Percentiles rank a stretch among this genome's conserved stretches.
Conservation (phyloP, 2,113 vertebrate species). For the Oncorhynchus keta region DNA sequence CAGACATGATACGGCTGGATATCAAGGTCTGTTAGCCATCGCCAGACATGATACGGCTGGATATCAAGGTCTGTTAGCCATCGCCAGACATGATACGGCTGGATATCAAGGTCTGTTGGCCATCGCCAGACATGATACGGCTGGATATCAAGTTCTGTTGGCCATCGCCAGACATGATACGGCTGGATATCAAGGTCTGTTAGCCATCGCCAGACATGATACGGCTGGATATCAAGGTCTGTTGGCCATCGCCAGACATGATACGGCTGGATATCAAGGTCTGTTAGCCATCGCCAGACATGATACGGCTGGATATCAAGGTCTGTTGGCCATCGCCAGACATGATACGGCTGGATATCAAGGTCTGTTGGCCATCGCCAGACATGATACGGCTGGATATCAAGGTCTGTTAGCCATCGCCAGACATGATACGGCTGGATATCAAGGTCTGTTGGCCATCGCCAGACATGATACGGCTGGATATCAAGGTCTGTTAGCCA, state of each 20-base stretch:
- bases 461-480: conserved; percentile 45
- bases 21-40: conserved; percentile 39
- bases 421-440: conserved; percentile 2
- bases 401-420: conserved; percentile 30
- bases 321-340: conserved; percentile 40
- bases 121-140: conserved; percentile 47
- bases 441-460: conserved; percentile 58
- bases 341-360: conserved; percentile 51
- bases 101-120: conserved; percentile 33
- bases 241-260: conserved; percentile 50
- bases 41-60: neutral
- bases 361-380: conserved; percentile 40
- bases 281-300: conserved; percentile 48
- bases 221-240: conserved; percentile 39
- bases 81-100: conserved; percentile 48
- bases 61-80: conserved; percentile 32
- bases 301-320: conserved; percentile 48
- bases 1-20: conserved; percentile 47
- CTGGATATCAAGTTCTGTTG: conserved; percentile 56
- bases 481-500: conserved; percentile 35
- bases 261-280: conserved; percentile 43
- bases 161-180: conserved; percentile 51
- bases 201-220: conserved; percentile 52
- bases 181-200: conserved; percentile 26
- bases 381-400: conserved; percentile 49